These are phyloP conservation scores for Arothron firmamentum DNA, from an alignment of 2,113 vertebrate genomes.

Conservation along the genomic window DNA sequence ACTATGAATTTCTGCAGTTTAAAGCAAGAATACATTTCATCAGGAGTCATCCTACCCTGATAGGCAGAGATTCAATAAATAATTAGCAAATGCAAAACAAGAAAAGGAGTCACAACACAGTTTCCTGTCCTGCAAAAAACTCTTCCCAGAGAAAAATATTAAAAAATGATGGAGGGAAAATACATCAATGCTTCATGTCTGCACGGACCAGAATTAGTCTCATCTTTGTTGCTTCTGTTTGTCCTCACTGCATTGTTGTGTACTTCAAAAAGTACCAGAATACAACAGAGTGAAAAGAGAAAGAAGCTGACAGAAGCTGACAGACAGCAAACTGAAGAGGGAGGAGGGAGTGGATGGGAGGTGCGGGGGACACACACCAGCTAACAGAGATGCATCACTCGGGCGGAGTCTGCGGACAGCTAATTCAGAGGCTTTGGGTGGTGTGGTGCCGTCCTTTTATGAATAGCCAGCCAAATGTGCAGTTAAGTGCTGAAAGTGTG, in stretches of 20 bases:
- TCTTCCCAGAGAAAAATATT: not conserved
- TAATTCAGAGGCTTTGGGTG: constrained; percentile 21
- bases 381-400: constrained; percentile 27
- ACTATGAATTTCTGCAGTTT: constrained; percentile 28
- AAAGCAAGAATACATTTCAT: not conserved
- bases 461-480: constrained; percentile 19
- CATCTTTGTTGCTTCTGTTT: too few species aligned
- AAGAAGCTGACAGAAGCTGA: not conserved
- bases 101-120: too few species aligned
- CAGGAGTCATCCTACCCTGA: not conserved
- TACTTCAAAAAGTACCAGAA: not conserved
- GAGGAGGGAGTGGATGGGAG: not conserved
- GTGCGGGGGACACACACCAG: constrained; percentile 15
- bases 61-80: too few species aligned
- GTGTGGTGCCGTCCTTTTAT: constrained; percentile 6
- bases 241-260: not conserved
- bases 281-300: not conserved
- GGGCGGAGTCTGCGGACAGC: constrained; percentile 36
- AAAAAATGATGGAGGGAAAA: not conserved
- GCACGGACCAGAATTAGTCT: not conserved
- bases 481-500: not conserved
- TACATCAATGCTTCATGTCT: not conserved
- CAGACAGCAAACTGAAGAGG: constrained; percentile 20
- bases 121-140: too few species aligned
- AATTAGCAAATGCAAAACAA: too few species aligned